Conservation (phyloP, 2,113 vertebrate species). For the Nymphicus hollandicus region DNA sequence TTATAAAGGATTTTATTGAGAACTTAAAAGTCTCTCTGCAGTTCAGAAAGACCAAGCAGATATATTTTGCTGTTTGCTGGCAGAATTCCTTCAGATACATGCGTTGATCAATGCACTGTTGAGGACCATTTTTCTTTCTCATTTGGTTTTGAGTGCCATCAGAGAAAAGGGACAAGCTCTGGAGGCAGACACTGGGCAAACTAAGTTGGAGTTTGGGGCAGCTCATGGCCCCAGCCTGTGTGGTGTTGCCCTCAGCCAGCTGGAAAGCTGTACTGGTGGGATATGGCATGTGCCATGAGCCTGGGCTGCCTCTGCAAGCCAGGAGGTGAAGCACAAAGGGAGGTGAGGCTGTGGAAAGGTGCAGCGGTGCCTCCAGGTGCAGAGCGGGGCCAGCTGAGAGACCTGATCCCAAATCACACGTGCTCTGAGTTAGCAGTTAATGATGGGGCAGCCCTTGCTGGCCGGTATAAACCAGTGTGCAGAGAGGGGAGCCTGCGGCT, state of each 20-base stretch:
- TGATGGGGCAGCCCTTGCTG: too few species aligned
- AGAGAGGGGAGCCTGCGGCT: neutral
- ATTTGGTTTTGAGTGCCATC: neutral
- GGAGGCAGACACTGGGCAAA: neutral
- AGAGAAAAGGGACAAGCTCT: neutral
- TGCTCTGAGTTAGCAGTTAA: fast-evolving
- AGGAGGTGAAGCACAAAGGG: neutral
- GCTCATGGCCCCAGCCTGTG: neutral
- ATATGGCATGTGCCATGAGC: neutral
- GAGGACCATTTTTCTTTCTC: neutral
- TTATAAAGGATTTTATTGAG: neutral
- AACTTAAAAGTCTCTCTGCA: neutral
- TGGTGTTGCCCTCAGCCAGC: fast-evolving
- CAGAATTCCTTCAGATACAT: neutral
- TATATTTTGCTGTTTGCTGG: neutral
- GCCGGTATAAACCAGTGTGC: neutral
- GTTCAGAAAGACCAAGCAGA: neutral
- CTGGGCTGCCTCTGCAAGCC: fast-evolving
- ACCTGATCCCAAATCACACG: neutral
- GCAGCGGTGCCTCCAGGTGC: fast-evolving
- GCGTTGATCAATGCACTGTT: neutral
- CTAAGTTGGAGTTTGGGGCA: neutral
- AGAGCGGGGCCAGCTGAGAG: neutral
- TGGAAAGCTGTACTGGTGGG: neutral
- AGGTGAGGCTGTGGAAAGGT: fast-evolving